Evolutionary conservation across 2,113 vertebrate species (phyloP), one percentile per base, ranked within the genome.

Genomic region (Smithornis capensis): DNA sequence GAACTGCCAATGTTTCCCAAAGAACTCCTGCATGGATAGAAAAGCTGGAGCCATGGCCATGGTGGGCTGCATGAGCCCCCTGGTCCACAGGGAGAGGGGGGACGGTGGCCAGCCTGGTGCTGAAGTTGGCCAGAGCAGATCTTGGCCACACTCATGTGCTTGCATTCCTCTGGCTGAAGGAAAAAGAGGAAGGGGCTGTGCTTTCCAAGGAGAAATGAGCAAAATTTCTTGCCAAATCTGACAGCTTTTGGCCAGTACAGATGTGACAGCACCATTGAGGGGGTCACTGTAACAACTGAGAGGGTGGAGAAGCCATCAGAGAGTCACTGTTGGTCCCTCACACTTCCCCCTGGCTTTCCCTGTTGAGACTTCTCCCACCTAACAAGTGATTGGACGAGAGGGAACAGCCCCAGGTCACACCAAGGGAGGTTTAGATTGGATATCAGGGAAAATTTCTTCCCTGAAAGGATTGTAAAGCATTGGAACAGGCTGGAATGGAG

Each of bases 1-100:
- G 17, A 19, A 19, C 12, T 38, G 40, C 14, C 33, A n/a, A 1
- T 2, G 4, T 14, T 24, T 6, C 17, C 5, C 2, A 2, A 28
- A 37, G 37, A 83, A 65, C 16, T 11, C 69, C 31, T 65, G 28
- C 13, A 15, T 4, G 10, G 31, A 24, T 4, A 37, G 24, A 57
- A 37, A 28, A 47, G 5, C n/a, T 47, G 62, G 18, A 53, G 19
- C 29, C 31, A 10, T 12, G 23, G 16, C n/a, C 19, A 3, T 7
- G 14, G 15, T 15, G 14, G n/a, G 64, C 27, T 47, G 14, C 31
- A 55, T 60, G 40, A 65, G 24, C 2, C 22, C 35, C 18, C 33
- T 19, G 16, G 9, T 47, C 24, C 22, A 18, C 22, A 42, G 47
- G n/a, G 53, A 44, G 14, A 63, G 8, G 10, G 40, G 40, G 40